Conservation (phyloP, 2,888 invertebrate species). For the Drosophila yooni region DNA sequence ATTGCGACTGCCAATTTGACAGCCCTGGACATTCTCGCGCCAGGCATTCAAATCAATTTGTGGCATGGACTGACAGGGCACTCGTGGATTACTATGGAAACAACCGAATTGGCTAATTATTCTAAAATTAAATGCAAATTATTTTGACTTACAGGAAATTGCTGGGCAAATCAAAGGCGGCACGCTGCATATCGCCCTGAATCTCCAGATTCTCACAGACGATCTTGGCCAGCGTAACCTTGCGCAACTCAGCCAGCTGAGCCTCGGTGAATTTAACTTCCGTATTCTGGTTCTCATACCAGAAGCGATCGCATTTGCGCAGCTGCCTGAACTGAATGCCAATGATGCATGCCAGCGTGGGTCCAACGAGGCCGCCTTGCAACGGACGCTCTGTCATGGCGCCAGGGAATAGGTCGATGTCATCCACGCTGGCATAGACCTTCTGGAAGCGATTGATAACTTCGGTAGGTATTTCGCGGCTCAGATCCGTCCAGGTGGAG, state of each 20-base stretch:
- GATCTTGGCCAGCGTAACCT: slow-evolving; percentile 93
- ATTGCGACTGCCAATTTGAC: slow-evolving; percentile 92
- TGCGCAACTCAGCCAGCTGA: slow-evolving; percentile 95
- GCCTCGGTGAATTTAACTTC: slow-evolving; percentile 92
- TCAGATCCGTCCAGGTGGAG: slow-evolving; percentile 93
- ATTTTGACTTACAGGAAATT: slow-evolving; percentile 91
- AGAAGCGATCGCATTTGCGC: slow-evolving; percentile 97
- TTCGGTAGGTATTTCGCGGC: slow-evolving; percentile 94
- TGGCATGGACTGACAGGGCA: slow-evolving; percentile 93
- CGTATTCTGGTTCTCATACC: slow-evolving; percentile 96
- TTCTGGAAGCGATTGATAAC: slow-evolving; percentile 91
- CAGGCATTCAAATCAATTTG: slow-evolving; percentile 92
- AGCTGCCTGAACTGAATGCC: slow-evolving; percentile 96
- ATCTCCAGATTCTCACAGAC: slow-evolving; percentile 96
- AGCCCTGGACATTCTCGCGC: slow-evolving; percentile 93
- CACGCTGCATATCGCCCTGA: slow-evolving; percentile 93
- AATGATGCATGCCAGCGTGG: slow-evolving; percentile 97
- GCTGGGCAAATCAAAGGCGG: slow-evolving; percentile 95
- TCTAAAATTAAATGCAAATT: background rate
- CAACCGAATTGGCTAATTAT: background rate
- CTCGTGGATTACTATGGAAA: slow-evolving; percentile 90
- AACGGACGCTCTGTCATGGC: slow-evolving; percentile 95
- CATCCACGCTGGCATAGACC: slow-evolving; percentile 95
- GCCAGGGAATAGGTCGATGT: slow-evolving; percentile 98
- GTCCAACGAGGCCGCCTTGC: slow-evolving; percentile 96